These are phyloP conservation scores for Morone saxatilis DNA, from an alignment of 2,113 vertebrate species.

Conservation along the genomic window DNA sequence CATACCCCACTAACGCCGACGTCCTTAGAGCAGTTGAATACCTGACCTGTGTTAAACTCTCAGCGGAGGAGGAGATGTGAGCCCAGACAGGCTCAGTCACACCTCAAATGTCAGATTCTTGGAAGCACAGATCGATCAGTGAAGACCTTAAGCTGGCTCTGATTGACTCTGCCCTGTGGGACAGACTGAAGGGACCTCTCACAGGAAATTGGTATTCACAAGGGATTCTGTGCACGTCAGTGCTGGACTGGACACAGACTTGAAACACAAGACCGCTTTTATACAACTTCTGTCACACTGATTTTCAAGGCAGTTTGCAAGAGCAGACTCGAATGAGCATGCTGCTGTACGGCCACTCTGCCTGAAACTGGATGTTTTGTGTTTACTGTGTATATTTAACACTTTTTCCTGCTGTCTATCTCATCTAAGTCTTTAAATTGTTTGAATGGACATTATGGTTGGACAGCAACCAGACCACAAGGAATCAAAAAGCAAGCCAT, in stretches of 20 bases:
- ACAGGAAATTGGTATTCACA: constrained; percentile 69
- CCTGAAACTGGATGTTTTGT: not conserved
- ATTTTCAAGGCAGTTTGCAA: constrained; percentile 14
- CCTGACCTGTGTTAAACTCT: constrained; percentile 36
- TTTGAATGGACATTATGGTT: not conserved
- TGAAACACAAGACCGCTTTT: constrained; percentile 39
- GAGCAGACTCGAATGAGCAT: not conserved
- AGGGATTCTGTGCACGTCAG: constrained; percentile 53
- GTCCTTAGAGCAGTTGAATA: constrained; percentile 14
- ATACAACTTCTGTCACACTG: not conserved
- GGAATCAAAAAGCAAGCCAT: not conserved
- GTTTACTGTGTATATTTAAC: not conserved
- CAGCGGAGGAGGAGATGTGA: constrained; percentile 27
- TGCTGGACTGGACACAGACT: constrained; percentile 34
- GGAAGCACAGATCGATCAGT: constrained; percentile 66
- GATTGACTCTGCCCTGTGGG: constrained; percentile 67
- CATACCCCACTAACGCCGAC: not conserved
- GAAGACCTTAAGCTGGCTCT: constrained; percentile 50
- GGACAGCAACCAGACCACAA: not conserved
- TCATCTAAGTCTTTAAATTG: not conserved
- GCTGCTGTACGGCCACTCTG: not conserved
- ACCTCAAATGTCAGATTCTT: constrained; percentile 67
- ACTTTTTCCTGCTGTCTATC: not conserved
- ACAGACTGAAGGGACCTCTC: constrained; percentile 42
- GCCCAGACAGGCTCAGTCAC: constrained; percentile 39